Conservation (phyloP, 2,113 vertebrate genomes). For the Laticauda colubrina region DNA sequence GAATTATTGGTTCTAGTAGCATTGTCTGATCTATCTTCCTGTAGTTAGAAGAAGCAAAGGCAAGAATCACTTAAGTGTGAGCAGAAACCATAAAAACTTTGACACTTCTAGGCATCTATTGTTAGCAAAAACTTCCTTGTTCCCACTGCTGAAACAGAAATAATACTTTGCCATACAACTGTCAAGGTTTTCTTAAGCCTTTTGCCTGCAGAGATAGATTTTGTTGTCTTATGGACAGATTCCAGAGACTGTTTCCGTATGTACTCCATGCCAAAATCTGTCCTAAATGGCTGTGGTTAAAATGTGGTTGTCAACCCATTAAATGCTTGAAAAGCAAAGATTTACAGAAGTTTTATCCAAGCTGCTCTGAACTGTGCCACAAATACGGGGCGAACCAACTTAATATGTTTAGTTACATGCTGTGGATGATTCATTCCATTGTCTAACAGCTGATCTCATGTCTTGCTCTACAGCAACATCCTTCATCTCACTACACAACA, state of each 20-base stretch:
- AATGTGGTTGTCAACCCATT: slow-evolving; percentile 68
- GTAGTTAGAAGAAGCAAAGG: background rate
- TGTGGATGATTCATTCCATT: slow-evolving; percentile 53
- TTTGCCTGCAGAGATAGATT: slow-evolving; percentile 62
- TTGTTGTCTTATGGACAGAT: slow-evolving; percentile 52
- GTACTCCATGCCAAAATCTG: slow-evolving; percentile 58
- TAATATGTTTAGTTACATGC: slow-evolving; percentile 64
- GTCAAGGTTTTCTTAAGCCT: slow-evolving; percentile 17
- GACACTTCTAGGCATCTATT: slow-evolving; percentile 24
- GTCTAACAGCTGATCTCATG: slow-evolving; percentile 28
- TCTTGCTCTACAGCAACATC: background rate
- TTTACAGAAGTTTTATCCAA: slow-evolving; percentile 63
- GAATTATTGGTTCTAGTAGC: background rate
- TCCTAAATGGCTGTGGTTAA: slow-evolving; percentile 66
- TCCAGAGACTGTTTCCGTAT: slow-evolving; percentile 64
- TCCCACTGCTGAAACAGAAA: slow-evolving; percentile 40
- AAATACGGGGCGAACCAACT: slow-evolving; percentile 52
- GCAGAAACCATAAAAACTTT: rapidly evolving
- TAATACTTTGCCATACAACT: slow-evolving; percentile 46
- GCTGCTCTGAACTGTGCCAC: slow-evolving; percentile 51
- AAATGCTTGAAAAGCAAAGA: slow-evolving; percentile 64
- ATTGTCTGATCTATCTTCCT: background rate
- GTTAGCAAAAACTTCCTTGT: slow-evolving; percentile 41
- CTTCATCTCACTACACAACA: background rate
- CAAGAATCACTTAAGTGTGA: background rate